Percentiles rank a stretch among this genome's conserved stretches.
These are phyloP conservation scores for Bovichtus variegatus DNA, from an alignment of 2,797 vertebrate genomes.

Conservation along the genomic window DNA sequence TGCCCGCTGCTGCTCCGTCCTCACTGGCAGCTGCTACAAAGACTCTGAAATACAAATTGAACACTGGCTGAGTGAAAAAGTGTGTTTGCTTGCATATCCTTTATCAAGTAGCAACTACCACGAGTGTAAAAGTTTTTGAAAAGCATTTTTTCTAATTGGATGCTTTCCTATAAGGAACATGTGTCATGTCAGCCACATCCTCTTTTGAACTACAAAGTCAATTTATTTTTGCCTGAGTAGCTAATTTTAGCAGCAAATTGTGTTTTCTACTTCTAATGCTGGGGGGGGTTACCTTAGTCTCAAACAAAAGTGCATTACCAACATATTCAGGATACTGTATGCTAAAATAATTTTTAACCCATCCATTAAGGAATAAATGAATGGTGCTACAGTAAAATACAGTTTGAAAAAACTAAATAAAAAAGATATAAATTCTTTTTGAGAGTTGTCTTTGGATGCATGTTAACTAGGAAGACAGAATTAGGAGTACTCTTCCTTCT, in stretches of 20 bases:
- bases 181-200: background rate
- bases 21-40: background rate
- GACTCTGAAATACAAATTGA: background rate
- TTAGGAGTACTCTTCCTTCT: background rate
- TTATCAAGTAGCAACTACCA: background rate
- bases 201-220: background rate
- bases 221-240: background rate
- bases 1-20: background rate
- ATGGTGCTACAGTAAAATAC: background rate
- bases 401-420: background rate
- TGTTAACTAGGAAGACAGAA: background rate
- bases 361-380: background rate
- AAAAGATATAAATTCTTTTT: background rate
- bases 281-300: background rate
- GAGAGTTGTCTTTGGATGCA: background rate
- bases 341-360: background rate
- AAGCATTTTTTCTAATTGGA: background rate
- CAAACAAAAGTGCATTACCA: background rate
- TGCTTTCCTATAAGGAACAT: background rate
- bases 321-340: background rate
- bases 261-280: background rate
- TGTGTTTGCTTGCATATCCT: background rate
- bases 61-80: background rate
- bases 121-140: background rate
- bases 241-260: background rate